A percentile compares a stretch with the other conserved stretches of the same genome.
Evolutionary conservation across 2,113 vertebrate genomes (phyloP).

Genomic region (Pedionomus torquatus): DNA sequence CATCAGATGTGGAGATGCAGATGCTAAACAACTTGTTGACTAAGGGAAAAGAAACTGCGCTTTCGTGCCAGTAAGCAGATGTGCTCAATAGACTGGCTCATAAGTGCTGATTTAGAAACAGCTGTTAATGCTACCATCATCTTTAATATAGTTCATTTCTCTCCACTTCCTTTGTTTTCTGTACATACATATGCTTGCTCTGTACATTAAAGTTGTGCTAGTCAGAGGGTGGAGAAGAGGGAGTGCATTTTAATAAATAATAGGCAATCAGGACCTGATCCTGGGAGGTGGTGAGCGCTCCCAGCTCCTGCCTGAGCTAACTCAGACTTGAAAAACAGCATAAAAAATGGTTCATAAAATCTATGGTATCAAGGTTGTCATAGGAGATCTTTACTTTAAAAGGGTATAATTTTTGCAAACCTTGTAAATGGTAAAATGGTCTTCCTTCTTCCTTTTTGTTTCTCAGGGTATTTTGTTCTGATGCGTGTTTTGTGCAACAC

Average conservation of each 20-base stretch:
- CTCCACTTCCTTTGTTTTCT: constrained; percentile 39
- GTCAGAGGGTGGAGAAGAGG: background rate
- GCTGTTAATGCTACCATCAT: constrained; percentile 63
- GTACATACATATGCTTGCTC: background rate
- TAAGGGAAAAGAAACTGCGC: constrained; percentile 75
- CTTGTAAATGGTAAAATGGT: background rate
- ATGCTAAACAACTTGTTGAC: constrained; percentile 76
- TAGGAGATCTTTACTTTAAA: background rate
- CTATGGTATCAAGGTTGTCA: background rate
- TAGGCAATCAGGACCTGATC: background rate
- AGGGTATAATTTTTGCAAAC: background rate
- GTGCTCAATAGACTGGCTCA: constrained; percentile 62
- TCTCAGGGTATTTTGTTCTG: background rate
- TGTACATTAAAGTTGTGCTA: background rate
- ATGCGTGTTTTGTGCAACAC: background rate
- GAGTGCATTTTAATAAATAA: background rate
- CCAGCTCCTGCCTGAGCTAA: background rate
- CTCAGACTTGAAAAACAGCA: background rate
- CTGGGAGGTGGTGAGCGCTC: background rate
- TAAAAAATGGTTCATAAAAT: background rate
- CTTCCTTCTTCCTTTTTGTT: background rate
- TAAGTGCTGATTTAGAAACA: constrained; percentile 70
- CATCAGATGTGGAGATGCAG: constrained; percentile 82
- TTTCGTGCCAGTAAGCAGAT: constrained; percentile 79
- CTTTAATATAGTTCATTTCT: constrained; percentile 38